Base-by-base conservation (phyloP, 2,888 invertebrate species). In the Xestoiulus laeticollis region DNA sequence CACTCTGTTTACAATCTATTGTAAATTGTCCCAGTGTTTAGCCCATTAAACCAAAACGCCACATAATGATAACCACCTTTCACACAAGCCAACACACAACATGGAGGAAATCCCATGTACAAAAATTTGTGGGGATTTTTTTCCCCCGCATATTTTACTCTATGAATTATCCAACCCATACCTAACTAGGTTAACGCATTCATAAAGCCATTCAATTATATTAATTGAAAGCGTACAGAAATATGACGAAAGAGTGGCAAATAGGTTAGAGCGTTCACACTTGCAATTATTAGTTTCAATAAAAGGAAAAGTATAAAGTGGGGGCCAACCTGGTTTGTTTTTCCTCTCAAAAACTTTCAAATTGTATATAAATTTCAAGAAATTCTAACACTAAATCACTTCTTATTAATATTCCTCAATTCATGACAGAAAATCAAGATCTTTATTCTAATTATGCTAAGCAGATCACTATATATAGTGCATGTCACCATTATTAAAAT, bases 11-110 rank as follows among this genome's bases (percentile, higher is more conserved):
- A 68, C 68, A 68, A 68, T 68, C 68, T 68, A 68, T 68, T 68
- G 68, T 68, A 68, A 68, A 68, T 68, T 68, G 68, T 68, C 68
- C 68, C 26, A 68, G 68, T 68, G 68, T 68, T 68, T 68, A 68
- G 68, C 68, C 68, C 68, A 68, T 68, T 68, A 68, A 68, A 68
- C 68, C 68, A 68, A 68, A 68, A 68, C 68, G 68, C 68, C 68
- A 68, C 68, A 68, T 68, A 68, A 68, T 68, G 68, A 68, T 68
- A 26, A 68, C 68, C 68, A 22, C 68, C 68, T 68, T 22, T 68
- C 22, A 68, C 68, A 68, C 68, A 22, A 22, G 26, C 22, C 26
- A 26, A 68, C 22, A 68, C 12, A 68, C 68, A 68, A 68, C 68
- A 22, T 12, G 22, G 68, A 68, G 68, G 68, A 68, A 68, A 68